Evolutionary conservation across 2,113 vertebrate species (phyloP).

Genomic region (Trogon surrucura): DNA sequence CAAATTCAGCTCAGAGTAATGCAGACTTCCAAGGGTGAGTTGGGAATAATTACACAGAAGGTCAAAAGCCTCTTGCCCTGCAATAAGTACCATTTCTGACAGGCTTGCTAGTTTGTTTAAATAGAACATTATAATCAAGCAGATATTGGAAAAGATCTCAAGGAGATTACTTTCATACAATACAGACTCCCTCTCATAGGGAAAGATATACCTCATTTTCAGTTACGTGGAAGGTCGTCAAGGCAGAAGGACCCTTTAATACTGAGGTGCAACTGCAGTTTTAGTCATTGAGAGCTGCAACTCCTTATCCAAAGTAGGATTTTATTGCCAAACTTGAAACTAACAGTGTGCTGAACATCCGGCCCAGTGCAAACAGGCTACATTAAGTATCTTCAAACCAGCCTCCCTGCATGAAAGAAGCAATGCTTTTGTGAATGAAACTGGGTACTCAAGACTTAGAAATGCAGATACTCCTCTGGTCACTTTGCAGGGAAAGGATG

Average conservation of each 20-base stretch:
- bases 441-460: background rate
- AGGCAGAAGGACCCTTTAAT: background rate
- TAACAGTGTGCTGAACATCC: background rate
- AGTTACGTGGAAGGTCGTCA: background rate
- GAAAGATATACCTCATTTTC: constrained; percentile 25
- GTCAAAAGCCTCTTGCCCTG: constrained; percentile 76
- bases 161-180: constrained; percentile 33
- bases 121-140: constrained; percentile 22
- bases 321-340: background rate
- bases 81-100: constrained; percentile 67
- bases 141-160: constrained; percentile 41
- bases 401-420: background rate
- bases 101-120: constrained; percentile 56
- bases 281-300: background rate
- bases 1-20: constrained; percentile 72
- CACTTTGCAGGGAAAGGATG: background rate
- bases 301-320: background rate
- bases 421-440: constrained; percentile 14
- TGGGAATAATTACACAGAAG: constrained; percentile 75
- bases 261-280: background rate
- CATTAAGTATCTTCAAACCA: background rate
- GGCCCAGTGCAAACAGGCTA: background rate
- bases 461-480: background rate
- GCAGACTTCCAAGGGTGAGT: constrained; percentile 71
- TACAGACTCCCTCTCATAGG: background rate